These are phyloP conservation scores for Salticus scenicus DNA, from an alignment of 2,888 invertebrate genomes.

Conservation along the genomic window DNA sequence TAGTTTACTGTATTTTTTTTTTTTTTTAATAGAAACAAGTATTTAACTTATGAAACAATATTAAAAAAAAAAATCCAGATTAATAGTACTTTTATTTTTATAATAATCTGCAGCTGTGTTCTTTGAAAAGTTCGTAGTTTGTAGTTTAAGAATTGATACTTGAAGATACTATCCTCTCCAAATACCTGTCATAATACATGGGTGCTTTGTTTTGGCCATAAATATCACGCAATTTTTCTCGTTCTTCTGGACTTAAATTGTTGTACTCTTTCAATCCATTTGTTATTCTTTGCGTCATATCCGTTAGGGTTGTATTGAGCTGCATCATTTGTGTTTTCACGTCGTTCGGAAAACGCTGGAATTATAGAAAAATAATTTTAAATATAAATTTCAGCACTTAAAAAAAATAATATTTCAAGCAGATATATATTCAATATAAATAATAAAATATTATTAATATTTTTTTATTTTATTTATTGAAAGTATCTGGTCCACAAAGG, in stretches of 20 bases:
- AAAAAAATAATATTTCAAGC: too few relatives aligned
- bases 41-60: too few relatives aligned
- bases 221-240: slow-evolving; percentile 28
- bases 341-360: neutral
- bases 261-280: slow-evolving; percentile 27
- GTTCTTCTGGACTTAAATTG: neutral
- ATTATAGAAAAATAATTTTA: neutral
- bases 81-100: too few relatives aligned
- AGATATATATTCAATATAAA: too few relatives aligned
- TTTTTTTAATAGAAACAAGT: too few relatives aligned
- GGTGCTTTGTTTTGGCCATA: slow-evolving; percentile 50
- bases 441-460: neutral
- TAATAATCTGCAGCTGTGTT: too few relatives aligned
- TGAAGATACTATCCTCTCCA: slow-evolving; percentile 36
- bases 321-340: slow-evolving; percentile 19
- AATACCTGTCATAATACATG: slow-evolving; percentile 23
- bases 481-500: neutral
- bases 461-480: neutral
- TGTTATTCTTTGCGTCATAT: slow-evolving; percentile 21
- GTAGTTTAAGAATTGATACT: too few relatives aligned
- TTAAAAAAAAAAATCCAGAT: too few relatives aligned
- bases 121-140: too few relatives aligned
- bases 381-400: too few relatives aligned
- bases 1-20: too few relatives aligned
- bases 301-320: slow-evolving; percentile 33